These are phyloP conservation scores for Dascillus cervinus DNA, from an alignment of 2,888 invertebrate species.

Conservation along the genomic window DNA sequence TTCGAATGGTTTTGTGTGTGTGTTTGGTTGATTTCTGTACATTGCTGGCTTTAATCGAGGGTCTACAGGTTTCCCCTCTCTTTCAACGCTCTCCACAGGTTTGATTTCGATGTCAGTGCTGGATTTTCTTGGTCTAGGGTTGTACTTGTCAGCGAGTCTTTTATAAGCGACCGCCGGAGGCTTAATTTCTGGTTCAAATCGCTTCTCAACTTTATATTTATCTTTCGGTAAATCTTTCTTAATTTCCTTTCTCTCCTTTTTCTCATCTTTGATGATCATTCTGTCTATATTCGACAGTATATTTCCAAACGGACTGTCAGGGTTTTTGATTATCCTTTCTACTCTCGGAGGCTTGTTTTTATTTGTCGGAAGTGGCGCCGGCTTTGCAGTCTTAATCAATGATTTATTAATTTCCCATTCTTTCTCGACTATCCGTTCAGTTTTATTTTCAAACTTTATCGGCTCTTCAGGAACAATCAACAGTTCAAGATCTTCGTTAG, in stretches of 20 bases:
- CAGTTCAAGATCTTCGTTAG: constrained; percentile 32
- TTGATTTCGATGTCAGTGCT: constrained; percentile 32
- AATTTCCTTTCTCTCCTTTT: constrained; percentile 3
- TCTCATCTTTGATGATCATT: constrained; percentile 10
- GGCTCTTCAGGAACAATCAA: constrained; percentile 6
- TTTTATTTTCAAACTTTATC: too few relatives aligned
- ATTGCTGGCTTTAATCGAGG: background rate
- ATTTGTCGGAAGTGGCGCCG: too few relatives aligned
- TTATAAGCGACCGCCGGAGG: constrained; percentile 15
- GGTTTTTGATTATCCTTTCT: constrained; percentile 5
- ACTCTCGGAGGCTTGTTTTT: constrained; percentile 1
- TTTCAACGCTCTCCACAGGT: constrained; percentile 27
- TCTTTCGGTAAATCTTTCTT: background rate
- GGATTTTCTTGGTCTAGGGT: constrained; percentile 39
- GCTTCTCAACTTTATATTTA: background rate
- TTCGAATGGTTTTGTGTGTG: background rate
- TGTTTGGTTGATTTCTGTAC: background rate
- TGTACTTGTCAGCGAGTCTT: constrained; percentile 43
- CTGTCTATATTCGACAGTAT: constrained; percentile 27
- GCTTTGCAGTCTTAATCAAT: constrained; percentile 9
- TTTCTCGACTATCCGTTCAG: too few relatives aligned
- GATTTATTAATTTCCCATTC: background rate
- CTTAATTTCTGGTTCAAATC: background rate
- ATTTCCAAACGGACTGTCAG: constrained; percentile 21
- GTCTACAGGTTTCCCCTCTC: background rate